phyloP scores from a whole-genome alignment of 1,140 invertebrate genomes.

The Mactra quadrangularis region DNA sequence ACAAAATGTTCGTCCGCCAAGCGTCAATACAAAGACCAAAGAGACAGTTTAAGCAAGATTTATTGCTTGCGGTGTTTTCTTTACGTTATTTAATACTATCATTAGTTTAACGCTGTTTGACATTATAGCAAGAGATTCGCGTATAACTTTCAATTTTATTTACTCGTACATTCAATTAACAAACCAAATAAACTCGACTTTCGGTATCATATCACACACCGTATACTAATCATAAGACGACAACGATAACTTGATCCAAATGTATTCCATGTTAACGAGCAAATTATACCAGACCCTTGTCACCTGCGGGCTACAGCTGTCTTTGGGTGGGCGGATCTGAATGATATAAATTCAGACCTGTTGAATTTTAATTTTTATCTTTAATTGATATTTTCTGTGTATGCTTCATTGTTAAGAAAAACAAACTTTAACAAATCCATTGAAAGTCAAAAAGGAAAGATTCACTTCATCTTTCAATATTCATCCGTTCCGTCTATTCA shows the following conservation, averaged over 20 bases:
- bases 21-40: too few relatives aligned
- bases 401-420: neutral
- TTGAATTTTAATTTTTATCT: constrained; percentile 16
- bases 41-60: too few relatives aligned
- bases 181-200: constrained; percentile 27
- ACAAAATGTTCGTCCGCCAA: too few relatives aligned
- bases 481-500: too few relatives aligned
- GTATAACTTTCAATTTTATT: constrained; percentile 45
- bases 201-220: constrained; percentile 25
- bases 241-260: constrained; percentile 54
- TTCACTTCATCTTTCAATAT: too few relatives aligned
- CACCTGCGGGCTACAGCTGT: constrained; percentile 47
- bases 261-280: constrained; percentile 57
- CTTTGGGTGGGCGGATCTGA: constrained; percentile 31
- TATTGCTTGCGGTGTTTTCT: too few relatives aligned
- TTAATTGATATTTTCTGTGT: neutral
- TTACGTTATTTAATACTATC: too few relatives aligned
- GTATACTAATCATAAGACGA: constrained; percentile 40
- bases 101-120: too few relatives aligned
- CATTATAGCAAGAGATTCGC: too few relatives aligned
- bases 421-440: too few relatives aligned
- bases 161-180: constrained; percentile 49
- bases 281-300: constrained; percentile 55
- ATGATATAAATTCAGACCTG: constrained; percentile 8
- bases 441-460: too few relatives aligned